These are phyloP conservation scores for Esox lucius DNA, from an alignment of 2,797 vertebrate genomes.

Conservation along the genomic window DNA sequence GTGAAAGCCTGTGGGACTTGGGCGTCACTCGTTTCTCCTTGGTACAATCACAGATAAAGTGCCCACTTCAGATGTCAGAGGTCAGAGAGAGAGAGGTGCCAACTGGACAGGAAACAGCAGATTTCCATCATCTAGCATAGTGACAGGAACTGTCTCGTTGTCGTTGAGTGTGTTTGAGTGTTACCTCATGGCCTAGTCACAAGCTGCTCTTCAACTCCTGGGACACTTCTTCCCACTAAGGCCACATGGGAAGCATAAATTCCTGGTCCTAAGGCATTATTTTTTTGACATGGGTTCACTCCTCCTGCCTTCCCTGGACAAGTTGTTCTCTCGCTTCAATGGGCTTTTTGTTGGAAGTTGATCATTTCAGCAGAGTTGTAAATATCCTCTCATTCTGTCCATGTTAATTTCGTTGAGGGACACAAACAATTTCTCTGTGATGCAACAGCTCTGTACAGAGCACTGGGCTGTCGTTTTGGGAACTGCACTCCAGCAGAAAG, in stretches of 20 bases:
- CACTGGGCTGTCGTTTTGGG: neutral
- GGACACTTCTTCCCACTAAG: neutral
- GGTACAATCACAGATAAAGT: slow-evolving; percentile 7
- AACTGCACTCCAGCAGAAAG: neutral
- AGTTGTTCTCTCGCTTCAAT: neutral
- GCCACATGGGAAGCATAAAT: neutral
- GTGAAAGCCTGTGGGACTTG: neutral
- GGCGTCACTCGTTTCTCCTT: neutral
- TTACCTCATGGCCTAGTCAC: neutral
- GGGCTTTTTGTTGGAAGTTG: neutral
- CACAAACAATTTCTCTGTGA: neutral
- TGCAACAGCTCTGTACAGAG: neutral
- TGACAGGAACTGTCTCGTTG: slow-evolving; percentile 3
- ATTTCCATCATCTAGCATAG: neutral
- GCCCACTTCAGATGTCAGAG: slow-evolving; percentile 7
- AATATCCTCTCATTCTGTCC: neutral
- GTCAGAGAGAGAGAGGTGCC: neutral
- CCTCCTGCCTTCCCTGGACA: neutral
- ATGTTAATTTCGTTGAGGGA: neutral
- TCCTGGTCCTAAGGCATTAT: neutral
- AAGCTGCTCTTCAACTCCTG: neutral
- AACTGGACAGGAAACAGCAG: slow-evolving; percentile 6
- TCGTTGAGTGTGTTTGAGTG: neutral
- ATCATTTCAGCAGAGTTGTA: neutral
- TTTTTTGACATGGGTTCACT: neutral